Conservation (phyloP, 2,888 invertebrate genomes). For the Megalurothrips usitatus region DNA sequence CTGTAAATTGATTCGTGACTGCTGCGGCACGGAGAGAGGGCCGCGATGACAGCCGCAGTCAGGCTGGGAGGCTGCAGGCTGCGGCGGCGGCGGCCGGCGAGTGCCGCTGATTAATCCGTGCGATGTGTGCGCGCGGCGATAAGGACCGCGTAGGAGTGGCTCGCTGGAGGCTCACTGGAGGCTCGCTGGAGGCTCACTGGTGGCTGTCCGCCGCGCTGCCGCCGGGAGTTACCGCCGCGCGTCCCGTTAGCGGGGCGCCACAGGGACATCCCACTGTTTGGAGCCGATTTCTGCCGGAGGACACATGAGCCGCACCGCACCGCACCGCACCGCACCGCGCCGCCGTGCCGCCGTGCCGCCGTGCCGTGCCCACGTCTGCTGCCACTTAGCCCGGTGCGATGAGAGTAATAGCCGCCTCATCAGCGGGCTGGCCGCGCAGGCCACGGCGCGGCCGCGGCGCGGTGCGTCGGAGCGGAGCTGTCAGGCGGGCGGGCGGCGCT, state of each 20-base stretch:
- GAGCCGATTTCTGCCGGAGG: neutral
- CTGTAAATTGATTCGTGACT: slow-evolving; percentile 25
- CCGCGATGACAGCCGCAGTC: slow-evolving; percentile 13
- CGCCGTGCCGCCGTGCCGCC: too few relatives aligned
- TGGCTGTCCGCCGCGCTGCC: too few relatives aligned
- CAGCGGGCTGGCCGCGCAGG: neutral
- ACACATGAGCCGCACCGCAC: neutral
- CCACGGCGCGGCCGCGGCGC: neutral
- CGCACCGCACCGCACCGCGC: neutral
- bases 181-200: too few relatives aligned
- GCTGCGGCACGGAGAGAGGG: neutral
- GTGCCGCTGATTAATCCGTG: neutral
- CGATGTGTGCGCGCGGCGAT: neutral
- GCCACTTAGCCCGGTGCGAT: neutral
- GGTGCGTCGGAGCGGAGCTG: neutral
- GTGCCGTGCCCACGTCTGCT: neutral
- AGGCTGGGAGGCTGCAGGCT: neutral
- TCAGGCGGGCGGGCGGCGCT: neutral
- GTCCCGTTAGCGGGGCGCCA: neutral
- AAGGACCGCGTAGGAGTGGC: neutral
- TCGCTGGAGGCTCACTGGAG: neutral
- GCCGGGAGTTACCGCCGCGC: neutral
- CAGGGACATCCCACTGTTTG: neutral
- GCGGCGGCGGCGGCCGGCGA: too few relatives aligned
- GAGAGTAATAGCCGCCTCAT: slow-evolving; percentile 12